These are phyloP conservation scores for Melopsittacus undulatus DNA, from an alignment of 2,797 vertebrate species.

Conservation along the genomic window DNA sequence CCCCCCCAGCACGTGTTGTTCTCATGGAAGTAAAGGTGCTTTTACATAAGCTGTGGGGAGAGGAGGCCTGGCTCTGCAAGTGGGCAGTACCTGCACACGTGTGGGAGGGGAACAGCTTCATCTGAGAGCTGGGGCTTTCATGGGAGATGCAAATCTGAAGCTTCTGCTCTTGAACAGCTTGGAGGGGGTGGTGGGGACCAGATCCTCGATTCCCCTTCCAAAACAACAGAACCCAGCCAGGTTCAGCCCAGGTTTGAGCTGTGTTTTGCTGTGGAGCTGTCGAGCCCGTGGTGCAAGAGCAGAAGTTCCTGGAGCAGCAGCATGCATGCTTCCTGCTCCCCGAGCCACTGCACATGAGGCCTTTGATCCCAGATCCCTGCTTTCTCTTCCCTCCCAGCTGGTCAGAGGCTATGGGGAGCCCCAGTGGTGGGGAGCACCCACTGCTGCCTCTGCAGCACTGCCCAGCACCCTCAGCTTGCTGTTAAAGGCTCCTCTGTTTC, in stretches of 20 bases:
- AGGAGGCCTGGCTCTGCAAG: rapidly evolving
- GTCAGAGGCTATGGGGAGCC: neutral
- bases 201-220: neutral
- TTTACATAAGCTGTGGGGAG: neutral
- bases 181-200: neutral
- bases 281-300: rapidly evolving
- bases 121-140: neutral
- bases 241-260: rapidly evolving
- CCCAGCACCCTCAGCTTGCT: rapidly evolving
- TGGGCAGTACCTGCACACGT: neutral
- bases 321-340: neutral
- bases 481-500: neutral
- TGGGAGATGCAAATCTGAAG: neutral
- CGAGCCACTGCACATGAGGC: neutral
- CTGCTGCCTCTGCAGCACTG: rapidly evolving
- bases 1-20: rapidly evolving
- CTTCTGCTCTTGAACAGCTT: neutral
- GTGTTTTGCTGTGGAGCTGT: neutral
- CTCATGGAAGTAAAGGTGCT: neutral
- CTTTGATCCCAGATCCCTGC: rapidly evolving
- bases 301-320: neutral
- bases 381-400: neutral
- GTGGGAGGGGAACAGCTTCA: neutral
- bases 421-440: rapidly evolving
- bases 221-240: neutral